A percentile compares a stretch with the other conserved stretches of the same genome.
phyloP scores from a whole-genome alignment of 2,888 invertebrate genomes.

The Thereva unica region DNA sequence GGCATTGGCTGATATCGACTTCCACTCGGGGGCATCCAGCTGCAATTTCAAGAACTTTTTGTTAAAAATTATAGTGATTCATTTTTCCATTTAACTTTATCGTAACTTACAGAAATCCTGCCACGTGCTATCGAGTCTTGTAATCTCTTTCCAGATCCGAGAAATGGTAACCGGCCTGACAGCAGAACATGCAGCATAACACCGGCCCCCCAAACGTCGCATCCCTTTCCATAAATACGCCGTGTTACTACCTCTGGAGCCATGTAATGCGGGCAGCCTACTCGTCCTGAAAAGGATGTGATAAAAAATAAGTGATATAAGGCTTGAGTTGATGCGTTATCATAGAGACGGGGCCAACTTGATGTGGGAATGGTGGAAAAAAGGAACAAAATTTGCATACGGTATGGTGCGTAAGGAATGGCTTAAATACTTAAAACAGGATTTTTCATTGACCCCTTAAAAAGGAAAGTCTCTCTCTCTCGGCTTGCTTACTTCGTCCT shows the following conservation, averaged over 20 bases:
- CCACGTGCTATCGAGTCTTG: slow-evolving; percentile 90
- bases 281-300: slow-evolving; percentile 69
- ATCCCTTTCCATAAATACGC: slow-evolving; percentile 89
- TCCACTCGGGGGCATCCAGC: slow-evolving; percentile 90
- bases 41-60: slow-evolving; percentile 56
- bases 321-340: too few species aligned
- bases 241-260: slow-evolving; percentile 95
- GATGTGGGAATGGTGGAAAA: slow-evolving; percentile 4
- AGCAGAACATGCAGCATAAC: slow-evolving; percentile 91
- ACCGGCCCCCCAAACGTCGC: slow-evolving; percentile 98
- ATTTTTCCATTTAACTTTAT: slow-evolving; percentile 13
- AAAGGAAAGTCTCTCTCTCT: too few species aligned
- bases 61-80: not conserved
- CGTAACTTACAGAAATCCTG: slow-evolving; percentile 70
- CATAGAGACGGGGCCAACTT: not conserved
- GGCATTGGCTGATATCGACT: slow-evolving; percentile 88
- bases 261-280: slow-evolving; percentile 97
- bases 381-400: too few species aligned
- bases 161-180: slow-evolving; percentile 92
- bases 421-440: too few species aligned
- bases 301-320: not conserved
- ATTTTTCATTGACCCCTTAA: too few species aligned
- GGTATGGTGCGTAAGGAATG: too few species aligned
- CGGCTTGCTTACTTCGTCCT: too few species aligned
- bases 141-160: slow-evolving; percentile 90